Base-by-base conservation (phyloP, 2,113 vertebrate genomes). In the Carollia perspicillata region DNA sequence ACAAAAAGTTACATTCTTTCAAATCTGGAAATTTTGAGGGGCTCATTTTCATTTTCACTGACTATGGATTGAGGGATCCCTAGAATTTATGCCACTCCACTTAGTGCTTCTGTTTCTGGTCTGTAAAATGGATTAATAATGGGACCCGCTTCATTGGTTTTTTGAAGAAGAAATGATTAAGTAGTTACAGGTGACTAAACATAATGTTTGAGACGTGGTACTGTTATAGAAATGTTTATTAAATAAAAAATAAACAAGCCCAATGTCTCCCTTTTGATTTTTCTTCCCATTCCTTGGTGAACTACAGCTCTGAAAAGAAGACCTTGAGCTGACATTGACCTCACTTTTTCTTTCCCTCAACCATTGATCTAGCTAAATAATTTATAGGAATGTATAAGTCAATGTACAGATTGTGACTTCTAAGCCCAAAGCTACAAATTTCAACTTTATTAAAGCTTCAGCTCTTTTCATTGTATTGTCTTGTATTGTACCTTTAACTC, bases 191-290 rank as follows among this genome's bases (percentile, higher is more conserved):
- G 71, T 53, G 33, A 74, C 53, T 78, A 44, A 80, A 74, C 51
- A 37, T 69, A 78, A 63, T 58, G 4, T 58, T 88, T 84, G 49
- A 13, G 16, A 71, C 20, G 53, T 74, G 12, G 8, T 44, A 1
- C 28, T 28, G 58, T 42, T 90, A 65, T 35, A 55, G 18, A 87
- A 93, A 89, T 42, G 7, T 92, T 80, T 93, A 37, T 63, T 92
- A 74, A 84, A 69, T 79, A 83, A 72, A 90, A 95, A 96, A 60
- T 11, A 95, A 96, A 47, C 5, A 18, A 71, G n/a, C 5, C 60
- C 11, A 71, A 37, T 12, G 11, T 33, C 6, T 79, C 40, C 17
- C 11, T 58, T 72, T 71, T 80, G 20, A 77, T 23, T 89, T 87
- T 65, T 42, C n/a, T 66, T 89, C 20, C 26, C 22, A 49, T 81